Evolutionary conservation across 2,113 vertebrate species (phyloP), one percentile per base, ranked within the genome.

Genomic region (Aphyosemion australe): DNA sequence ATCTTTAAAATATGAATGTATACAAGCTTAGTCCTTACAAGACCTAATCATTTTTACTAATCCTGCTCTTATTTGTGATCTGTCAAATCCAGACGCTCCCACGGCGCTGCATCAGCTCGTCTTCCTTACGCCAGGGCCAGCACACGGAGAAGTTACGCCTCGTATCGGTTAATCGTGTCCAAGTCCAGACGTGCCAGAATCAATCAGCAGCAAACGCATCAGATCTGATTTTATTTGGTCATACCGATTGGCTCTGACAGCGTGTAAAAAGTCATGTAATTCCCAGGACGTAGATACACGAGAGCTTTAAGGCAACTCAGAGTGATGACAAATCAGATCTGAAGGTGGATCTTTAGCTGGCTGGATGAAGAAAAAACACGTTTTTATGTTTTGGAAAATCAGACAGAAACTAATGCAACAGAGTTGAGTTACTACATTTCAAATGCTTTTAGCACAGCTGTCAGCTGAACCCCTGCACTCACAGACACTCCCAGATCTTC

Each of bases 221-320:
- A 68, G 61, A 66, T 56, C 71, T 71, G 55, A 77, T 63, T 65
- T 67, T 20, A 79, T 84, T 66, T 61, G 51, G 67, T 89, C 78
- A 42, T 4, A 46, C 55, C 53, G 65, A 87, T 65, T 80, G 64
- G 45, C 49, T 62, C 58, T 79, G 85, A 80, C 79, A 74, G 75
- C 71, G 58, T 48, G 48, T 60, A 80, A 79, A 42, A 69, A 54
- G 4, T 78, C 84, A 87, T 72, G 84, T 32, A 75, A 86, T 88
- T 74, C 50, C 54, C 56, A 65, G 63, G 67, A 68, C 64, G 67
- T 65, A 47, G 62, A 78, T 72, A 52, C 19, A 18, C 39, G 7
- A 45, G 21, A 52, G 47, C 67, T 76, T 48, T 20, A 31, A 46
- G 69, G 59, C 66, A 42, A 26, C 5, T 26, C 5, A 26, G 26